phyloP scores from a whole-genome alignment of 1,140 invertebrate species.

The Theocolax elegans region DNA sequence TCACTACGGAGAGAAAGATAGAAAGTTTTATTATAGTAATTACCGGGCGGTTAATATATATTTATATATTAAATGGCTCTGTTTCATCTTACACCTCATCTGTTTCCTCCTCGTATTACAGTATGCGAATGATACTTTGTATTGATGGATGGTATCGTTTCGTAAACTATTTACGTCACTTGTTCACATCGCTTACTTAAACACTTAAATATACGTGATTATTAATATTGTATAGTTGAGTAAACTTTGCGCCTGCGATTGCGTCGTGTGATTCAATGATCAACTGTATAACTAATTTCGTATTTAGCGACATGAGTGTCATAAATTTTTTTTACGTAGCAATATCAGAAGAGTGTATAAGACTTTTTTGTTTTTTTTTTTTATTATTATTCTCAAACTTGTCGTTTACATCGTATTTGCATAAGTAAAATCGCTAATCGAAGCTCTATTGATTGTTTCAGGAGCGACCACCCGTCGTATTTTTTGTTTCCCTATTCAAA shows the following conservation, averaged over 20 bases:
- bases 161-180: conserved; percentile 19
- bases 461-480: conserved; percentile 52
- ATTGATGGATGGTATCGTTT: conserved; percentile 20
- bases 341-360: conserved; percentile 40
- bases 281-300: conserved; percentile 3
- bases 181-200: conserved; percentile 15
- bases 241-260: conserved; percentile 30
- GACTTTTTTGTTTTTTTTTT: conserved; percentile 11
- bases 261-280: conserved; percentile 22
- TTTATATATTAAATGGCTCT: conserved; percentile 10
- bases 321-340: conserved; percentile 38
- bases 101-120: conserved; percentile 6
- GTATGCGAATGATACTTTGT: conserved; percentile 17
- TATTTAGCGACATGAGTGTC: conserved; percentile 40
- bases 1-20: conserved; percentile 30
- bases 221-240: conserved; percentile 16
- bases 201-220: conserved; percentile 23
- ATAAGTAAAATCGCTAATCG: conserved; percentile 60
- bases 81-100: not conserved
- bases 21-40: conserved; percentile 27
- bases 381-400: not conserved
- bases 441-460: conserved; percentile 65
- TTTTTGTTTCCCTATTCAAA: conserved; percentile 9
- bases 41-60: conserved; percentile 14
- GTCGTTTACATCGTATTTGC: conserved; percentile 9